Base-by-base conservation (phyloP, 2,888 invertebrate genomes). In the Netelia virgata region DNA sequence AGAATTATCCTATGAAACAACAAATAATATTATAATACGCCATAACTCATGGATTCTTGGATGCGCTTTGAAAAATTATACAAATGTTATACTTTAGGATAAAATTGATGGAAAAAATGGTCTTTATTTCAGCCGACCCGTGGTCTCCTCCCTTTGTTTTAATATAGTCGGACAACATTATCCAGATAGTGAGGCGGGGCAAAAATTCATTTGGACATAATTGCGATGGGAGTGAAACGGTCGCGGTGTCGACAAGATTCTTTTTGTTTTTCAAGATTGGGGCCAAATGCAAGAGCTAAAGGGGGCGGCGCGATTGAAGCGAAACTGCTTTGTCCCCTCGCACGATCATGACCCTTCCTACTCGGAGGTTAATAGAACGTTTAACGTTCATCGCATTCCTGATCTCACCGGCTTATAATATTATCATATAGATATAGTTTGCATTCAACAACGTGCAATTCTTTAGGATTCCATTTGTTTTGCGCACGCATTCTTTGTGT, bases 361-460 rank as follows among this genome's bases (percentile, higher is more conserved):
- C 53, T 61, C n/a, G 5, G 68, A 68, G 80, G 72, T 73, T 73
- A 76, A 83, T 76, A 72, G 47, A 55, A 80, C 76, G 59, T 72
- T 76, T 57, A 63, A 76, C 66, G 66, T 64, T 16, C 50, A 75
- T 84, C 68, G 72, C 66, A 80, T 80, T 80, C 68, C 80, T 55
- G 75, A 61, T 64, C 43, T 47, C 36, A 68, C 28, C 73, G 61
- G 14, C 47, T 47, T 14, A 47, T 47, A 47, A 47, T 14, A 47
- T 47, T 47, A 47, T 47, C 11, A 36, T 47, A 47, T 47, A 14
- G 47, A 14, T 64, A 18, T 64, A 41, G 41, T 73, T 47, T 47
- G 3, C n/a, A 43, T 10, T 14, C 41, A 61, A 41, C 64, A 18
- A 28, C 64, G 36, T 36, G 8, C 36, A 6, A 8, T 36, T 8